These are phyloP conservation scores for Hermetia illucens DNA, from an alignment of 1,140 invertebrate genomes.

Conservation along the genomic window DNA sequence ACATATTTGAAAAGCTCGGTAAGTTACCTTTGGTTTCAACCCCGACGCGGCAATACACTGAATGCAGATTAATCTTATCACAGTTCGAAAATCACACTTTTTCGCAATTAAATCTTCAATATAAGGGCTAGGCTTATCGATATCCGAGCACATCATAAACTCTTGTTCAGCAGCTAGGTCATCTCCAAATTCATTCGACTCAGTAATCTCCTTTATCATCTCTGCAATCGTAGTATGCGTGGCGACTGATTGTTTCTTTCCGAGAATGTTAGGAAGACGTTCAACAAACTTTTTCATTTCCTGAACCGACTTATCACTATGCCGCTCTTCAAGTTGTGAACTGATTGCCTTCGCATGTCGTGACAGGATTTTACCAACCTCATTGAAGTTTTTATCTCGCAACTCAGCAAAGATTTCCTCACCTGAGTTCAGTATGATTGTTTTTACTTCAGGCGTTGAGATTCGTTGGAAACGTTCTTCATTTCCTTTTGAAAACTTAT, in stretches of 20 bases:
- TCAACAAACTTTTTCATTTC: constrained; percentile 92
- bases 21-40: constrained; percentile 72
- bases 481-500: constrained; percentile 55
- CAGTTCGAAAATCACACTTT: constrained; percentile 64
- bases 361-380: constrained; percentile 71
- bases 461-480: constrained; percentile 43
- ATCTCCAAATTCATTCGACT: constrained; percentile 36
- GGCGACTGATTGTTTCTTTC: constrained; percentile 71
- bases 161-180: constrained; percentile 66
- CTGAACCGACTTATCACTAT: constrained; percentile 74
- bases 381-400: constrained; percentile 88
- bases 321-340: constrained; percentile 71
- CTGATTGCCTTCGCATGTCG: constrained; percentile 79
- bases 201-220: constrained; percentile 43
- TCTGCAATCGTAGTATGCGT: constrained; percentile 51
- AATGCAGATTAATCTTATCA: constrained; percentile 77
- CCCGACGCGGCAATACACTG: constrained; percentile 80
- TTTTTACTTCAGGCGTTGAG: constrained; percentile 49
- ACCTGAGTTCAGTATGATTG: constrained; percentile 75
- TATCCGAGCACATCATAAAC: constrained; percentile 78
- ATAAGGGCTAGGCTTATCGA: constrained; percentile 72
- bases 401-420: constrained; percentile 83
- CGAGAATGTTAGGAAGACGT: constrained; percentile 73
- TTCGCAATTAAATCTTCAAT: constrained; percentile 87
- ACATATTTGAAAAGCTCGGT: background rate